Evolutionary conservation across 2,888 invertebrate species (phyloP), one percentile per base, ranked within the genome.

Genomic region (Agrotis clavis): DNA sequence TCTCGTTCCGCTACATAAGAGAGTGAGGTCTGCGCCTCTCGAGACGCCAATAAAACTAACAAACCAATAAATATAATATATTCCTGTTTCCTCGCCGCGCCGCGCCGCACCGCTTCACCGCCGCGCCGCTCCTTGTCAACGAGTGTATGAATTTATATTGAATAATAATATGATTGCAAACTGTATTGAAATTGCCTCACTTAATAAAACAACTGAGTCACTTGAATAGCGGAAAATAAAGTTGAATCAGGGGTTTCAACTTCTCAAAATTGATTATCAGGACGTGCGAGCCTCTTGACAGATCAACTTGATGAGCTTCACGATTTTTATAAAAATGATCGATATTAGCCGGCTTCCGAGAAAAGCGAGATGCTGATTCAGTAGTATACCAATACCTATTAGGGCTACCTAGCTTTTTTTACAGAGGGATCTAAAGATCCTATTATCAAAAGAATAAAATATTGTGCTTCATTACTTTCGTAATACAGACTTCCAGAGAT

Each of bases 21-120:
- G 18, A 67, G n/a, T 57, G n/a, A 57, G 35, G 14, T 25, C 41
- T 19, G 63, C 68, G 53, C 63, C 86, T 71, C 84, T 76, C 60
- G 83, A 75, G 76, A 75, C 74, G n/a, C 64, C 69, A 74, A 74
- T 76, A 71, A 67, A 77, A 85, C 81, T 85, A 83, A 81, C 81
- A 83, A 84, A 85, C 81, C 86, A 73, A 78, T 85, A 83, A n/a
- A 78, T 64, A 51, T 83, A 71, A 73, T 78, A 82, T 81, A 81
- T 80, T 73, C 72, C 48, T 67, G 71, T 71, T 67, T 50, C 18
- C 54, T 35, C 51, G 54, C 60, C 57, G 48, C 63, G 60, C 35
- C 30, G 14, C 51, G 54, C 60, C 61, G 47, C 63, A 56, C 35
- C 30, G 14, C 50, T 70, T 48, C 73, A 30, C 57, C 30, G n/a